Evolutionary conservation across 2,797 vertebrate genomes (phyloP).

Genomic region (Protosalanx chinensis): DNA sequence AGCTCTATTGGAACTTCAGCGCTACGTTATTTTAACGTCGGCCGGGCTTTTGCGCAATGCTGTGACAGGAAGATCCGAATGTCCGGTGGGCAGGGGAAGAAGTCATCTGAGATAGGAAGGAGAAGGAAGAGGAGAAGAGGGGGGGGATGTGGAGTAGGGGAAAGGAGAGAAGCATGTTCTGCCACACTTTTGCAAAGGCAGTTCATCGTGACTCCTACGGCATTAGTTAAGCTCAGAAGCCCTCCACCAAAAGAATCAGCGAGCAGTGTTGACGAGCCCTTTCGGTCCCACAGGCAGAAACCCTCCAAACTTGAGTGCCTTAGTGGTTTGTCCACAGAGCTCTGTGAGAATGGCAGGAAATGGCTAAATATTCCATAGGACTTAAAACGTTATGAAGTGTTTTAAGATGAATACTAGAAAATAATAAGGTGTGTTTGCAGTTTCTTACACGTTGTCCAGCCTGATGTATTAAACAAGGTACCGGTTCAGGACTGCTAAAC

Average conservation of each 20-base stretch:
- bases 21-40: conserved; percentile 39
- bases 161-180: neutral
- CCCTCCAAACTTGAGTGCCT: too few species aligned
- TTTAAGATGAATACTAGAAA: too few species aligned
- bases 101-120: conserved; percentile 9
- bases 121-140: neutral
- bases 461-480: too few species aligned
- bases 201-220: too few species aligned
- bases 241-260: too few species aligned
- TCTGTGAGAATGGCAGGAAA: conserved; percentile 48
- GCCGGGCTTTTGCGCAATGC: conserved; percentile 36
- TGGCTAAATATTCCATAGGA: too few species aligned
- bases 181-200: too few species aligned
- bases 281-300: too few species aligned
- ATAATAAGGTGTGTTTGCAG: neutral
- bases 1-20: conserved; percentile 43
- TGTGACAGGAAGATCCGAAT: conserved; percentile 38
- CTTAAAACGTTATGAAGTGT: too few species aligned
- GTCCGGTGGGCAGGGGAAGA: conserved; percentile 42
- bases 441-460: neutral
- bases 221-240: too few species aligned
- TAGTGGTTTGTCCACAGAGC: conserved; percentile 20
- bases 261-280: too few species aligned
- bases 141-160: neutral
- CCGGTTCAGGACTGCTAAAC: too few species aligned